Base-by-base conservation (phyloP, 2,888 invertebrate species). In the Acleris cristana region DNA sequence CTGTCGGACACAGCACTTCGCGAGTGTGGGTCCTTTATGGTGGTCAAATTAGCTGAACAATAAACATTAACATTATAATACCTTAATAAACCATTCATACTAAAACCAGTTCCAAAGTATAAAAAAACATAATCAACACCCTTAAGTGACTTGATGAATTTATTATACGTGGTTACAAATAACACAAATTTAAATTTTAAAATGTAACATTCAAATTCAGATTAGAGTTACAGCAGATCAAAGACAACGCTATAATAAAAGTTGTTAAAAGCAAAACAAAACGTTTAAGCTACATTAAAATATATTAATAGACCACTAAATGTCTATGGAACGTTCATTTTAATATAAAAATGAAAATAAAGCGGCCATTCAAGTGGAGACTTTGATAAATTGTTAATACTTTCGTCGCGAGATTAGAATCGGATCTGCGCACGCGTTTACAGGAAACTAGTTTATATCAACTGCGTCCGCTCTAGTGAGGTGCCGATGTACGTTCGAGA, bases 281-380 rank as follows among this genome's bases (percentile, higher is more conserved):
- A 81, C 86, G 79, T 86, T 90, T 87, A 87, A 86, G 80, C 79
- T 77, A 76, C 83, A 82, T 88, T 89, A 85, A 88, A 85, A 79
- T 85, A 88, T 86, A 88, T 89, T 88, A 86, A 87, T 88, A 87
- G 87, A 81, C 83, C 75, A 77, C 81, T 85, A 80, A 86, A 83
- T 75, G 83, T 82, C 81, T 80, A 82, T 81, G 81, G 74, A 76
- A 77, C 78, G 76, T 76, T 81, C 73, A 75, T 77, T 79, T 80
- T 76, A 79, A 80, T 85, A 79, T 76, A 79, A 78, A 64, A 68
- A 54, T 56, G 44, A 55, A 59, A 64, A 64, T 68, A 64, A 60
- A 60, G 60, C 64, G 60, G 59, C 58, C 63, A 70, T 75, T 78
- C 75, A 74, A 74, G 72, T 64, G 71, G 65, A 48, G 83, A 80